phyloP scores from a whole-genome alignment of 2,888 invertebrate species.

The Heliconius hortense region DNA sequence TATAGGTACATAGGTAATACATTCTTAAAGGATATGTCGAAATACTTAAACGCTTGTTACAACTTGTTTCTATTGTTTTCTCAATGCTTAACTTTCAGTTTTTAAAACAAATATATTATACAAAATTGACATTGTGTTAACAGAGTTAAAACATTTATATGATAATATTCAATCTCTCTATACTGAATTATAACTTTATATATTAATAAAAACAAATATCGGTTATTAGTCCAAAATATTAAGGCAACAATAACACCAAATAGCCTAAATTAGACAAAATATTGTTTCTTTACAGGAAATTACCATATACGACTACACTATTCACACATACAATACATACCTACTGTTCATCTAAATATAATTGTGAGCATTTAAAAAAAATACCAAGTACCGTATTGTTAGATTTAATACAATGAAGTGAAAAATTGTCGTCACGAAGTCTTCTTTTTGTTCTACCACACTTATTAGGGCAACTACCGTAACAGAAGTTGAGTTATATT shows the following conservation, averaged over 20 bases:
- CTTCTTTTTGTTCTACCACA: slow-evolving; percentile 34
- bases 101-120: too few relatives aligned
- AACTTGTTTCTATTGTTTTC: too few relatives aligned
- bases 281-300: slow-evolving; percentile 21
- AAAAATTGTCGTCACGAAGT: slow-evolving; percentile 44
- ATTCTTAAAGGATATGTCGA: too few relatives aligned
- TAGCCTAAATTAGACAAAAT: slow-evolving; percentile 18
- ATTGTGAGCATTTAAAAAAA: slow-evolving; percentile 44
- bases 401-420: slow-evolving; percentile 40
- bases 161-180: too few relatives aligned
- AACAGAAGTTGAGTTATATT: slow-evolving; percentile 65
- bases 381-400: slow-evolving; percentile 42
- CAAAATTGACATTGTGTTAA: too few relatives aligned
- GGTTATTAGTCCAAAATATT: slow-evolving; percentile 3
- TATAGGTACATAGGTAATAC: too few relatives aligned
- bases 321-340: neutral
- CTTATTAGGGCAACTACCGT: slow-evolving; percentile 61
- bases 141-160: too few relatives aligned
- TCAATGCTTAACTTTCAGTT: too few relatives aligned
- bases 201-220: neutral
- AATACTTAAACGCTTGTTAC: too few relatives aligned
- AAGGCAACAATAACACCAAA: neutral
- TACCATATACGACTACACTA: neutral
- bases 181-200: neutral
- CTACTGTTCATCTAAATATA: slow-evolving; percentile 33